Evolutionary conservation across 2,113 vertebrate species (phyloP).

Genomic region (Lepus timidus): DNA sequence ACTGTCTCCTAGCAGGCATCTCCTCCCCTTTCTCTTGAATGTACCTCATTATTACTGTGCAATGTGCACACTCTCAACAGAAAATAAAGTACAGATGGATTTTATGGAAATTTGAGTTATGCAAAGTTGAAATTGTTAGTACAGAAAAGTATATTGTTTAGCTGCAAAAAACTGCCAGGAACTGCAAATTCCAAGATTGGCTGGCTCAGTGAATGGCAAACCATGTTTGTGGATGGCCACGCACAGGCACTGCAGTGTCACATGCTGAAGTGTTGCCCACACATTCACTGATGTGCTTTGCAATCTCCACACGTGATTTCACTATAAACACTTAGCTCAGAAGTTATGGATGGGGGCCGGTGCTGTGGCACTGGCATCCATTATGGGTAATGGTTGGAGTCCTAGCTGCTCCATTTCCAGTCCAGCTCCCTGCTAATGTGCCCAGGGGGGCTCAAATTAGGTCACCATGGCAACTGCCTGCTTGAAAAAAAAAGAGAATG

Average conservation of each 20-base stretch:
- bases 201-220: background rate
- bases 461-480: background rate
- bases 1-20: background rate
- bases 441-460: background rate
- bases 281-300: background rate
- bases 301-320: background rate
- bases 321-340: background rate
- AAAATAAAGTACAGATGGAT: background rate
- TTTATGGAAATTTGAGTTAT: slow-evolving; percentile 14
- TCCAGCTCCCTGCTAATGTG: background rate
- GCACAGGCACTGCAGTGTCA: background rate
- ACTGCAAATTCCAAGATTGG: background rate
- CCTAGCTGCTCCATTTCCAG: background rate
- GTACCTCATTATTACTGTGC: background rate
- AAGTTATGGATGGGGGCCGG: background rate
- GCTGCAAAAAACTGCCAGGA: background rate
- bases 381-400: no score
- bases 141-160: background rate
- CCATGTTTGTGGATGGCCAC: background rate
- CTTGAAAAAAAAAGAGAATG: slow-evolving; percentile 52
- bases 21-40: background rate
- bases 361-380: no score
- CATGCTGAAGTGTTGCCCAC: background rate
- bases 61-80: slow-evolving; percentile 14
- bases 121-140: slow-evolving; percentile 37